Evolutionary conservation across 2,888 invertebrate genomes (phyloP), one percentile per base, ranked within the genome.

Genomic region (Drosophila borborema): DNA sequence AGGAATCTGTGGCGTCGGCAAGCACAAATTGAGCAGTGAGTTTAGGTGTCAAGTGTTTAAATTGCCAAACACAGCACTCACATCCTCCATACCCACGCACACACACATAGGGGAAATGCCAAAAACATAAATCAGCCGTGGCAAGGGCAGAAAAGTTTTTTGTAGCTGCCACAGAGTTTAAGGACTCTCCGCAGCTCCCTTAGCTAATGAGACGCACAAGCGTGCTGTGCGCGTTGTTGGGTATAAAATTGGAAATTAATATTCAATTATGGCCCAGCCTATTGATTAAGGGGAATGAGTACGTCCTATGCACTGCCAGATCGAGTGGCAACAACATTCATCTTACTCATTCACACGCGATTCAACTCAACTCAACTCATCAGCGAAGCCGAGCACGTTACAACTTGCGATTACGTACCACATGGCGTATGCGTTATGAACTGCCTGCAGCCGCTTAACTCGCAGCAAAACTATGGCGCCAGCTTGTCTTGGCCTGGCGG

Each of bases 211-310:
- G 73, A 64, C 68, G 59, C 53, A 45, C 31, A 36, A 46, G 28
- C 41, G n/a, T 18, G 43, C 20, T 71, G 45, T 31, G 20, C 40
- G 49, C 38, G 64, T 48, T 46, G 51, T 28, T 3, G 64, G 51
- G 46, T 63, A 64, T 56, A 38, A 74, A 74, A 74, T 82, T 74
- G 54, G 82, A 80, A 85, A 86, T 86, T 88, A 88, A 88, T 90
- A 88, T 88, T 85, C 71, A 82, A 90, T 90, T 88, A 79, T 66
- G 68, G 31, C 45, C 40, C 46, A 66, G 54, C 59, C 60, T 72
- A 87, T 82, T 74, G 79, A 82, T 79, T 82, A 64, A 20, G 49
- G 31, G 31, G 31, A 12, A 40, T 49, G 40, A 38, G 16, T 34
- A 18, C 34, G 16, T 7, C 28, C 51, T 8, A 14, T 28, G 36